phyloP scores from a whole-genome alignment of 2,888 invertebrate species.

The Dyspetes luteomarginatus region DNA sequence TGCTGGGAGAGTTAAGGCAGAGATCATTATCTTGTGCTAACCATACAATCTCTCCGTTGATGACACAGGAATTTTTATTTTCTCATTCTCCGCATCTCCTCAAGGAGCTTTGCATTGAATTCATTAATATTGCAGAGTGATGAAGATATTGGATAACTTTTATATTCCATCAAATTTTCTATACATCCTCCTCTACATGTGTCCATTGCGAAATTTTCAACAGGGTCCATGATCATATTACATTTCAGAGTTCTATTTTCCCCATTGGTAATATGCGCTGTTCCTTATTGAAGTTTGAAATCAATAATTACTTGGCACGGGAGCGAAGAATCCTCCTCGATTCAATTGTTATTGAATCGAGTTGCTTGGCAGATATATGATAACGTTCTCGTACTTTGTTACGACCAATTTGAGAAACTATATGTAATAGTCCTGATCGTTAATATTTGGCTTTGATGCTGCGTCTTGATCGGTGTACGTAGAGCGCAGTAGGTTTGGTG shows the following conservation, averaged over 20 bases:
- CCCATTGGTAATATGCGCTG: too few relatives aligned
- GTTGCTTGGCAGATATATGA: too few relatives aligned
- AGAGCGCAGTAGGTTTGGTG: slow-evolving; percentile 23
- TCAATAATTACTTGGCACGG: too few relatives aligned
- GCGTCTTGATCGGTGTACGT: slow-evolving; percentile 62
- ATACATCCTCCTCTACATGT: neutral
- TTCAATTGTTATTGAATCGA: neutral
- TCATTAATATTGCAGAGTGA: neutral
- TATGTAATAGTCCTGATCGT: slow-evolving; percentile 47
- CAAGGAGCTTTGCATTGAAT: slow-evolving; percentile 1
- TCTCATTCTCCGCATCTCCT: neutral
- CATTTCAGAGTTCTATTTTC: too few relatives aligned
- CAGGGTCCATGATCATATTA: neutral
- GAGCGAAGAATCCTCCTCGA: neutral
- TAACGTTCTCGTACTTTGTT: neutral
- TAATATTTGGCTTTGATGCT: slow-evolving; percentile 65
- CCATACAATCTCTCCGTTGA: neutral
- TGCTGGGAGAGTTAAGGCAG: slow-evolving; percentile 1
- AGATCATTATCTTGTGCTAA: neutral
- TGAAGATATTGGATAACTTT: neutral
- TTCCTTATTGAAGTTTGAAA: too few relatives aligned
- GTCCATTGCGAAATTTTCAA: neutral
- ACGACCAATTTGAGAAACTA: neutral
- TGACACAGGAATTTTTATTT: slow-evolving; percentile 35
- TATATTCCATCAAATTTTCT: neutral